phyloP scores from a whole-genome alignment of 2,113 vertebrate genomes.

The Zeus faber region DNA sequence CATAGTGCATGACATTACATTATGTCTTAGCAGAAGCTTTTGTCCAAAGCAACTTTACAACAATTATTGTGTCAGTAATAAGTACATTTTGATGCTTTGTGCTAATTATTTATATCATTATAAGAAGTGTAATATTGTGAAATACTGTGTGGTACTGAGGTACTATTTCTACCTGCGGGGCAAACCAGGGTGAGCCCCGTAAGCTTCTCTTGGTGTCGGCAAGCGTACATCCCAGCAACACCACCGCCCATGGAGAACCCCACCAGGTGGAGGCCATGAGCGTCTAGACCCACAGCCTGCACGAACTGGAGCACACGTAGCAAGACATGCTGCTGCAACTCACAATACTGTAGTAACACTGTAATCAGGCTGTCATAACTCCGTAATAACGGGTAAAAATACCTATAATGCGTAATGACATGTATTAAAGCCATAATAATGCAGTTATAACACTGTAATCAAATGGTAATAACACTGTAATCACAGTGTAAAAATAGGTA shows the following conservation, averaged over 20 bases:
- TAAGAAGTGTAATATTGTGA: not conserved
- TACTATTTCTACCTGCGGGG: constrained; percentile 46
- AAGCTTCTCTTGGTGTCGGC: constrained; percentile 24
- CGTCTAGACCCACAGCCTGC: constrained; percentile 50
- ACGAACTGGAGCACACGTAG: constrained; percentile 50
- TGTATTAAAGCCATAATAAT: too few species aligned
- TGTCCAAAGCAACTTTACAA: too few species aligned
- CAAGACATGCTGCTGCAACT: too few species aligned
- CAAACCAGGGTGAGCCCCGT: constrained; percentile 50
- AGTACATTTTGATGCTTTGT: not conserved
- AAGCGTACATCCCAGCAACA: constrained; percentile 50
- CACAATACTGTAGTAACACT: not conserved
- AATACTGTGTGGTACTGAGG: not conserved
- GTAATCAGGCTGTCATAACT: too few species aligned
- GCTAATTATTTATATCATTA: too few species aligned
- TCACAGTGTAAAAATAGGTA: too few species aligned
- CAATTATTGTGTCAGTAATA: not conserved
- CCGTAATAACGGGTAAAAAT: too few species aligned
- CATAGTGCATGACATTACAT: too few species aligned
- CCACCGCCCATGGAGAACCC: constrained; percentile 64
- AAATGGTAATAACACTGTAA: not conserved
- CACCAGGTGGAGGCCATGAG: constrained; percentile 49
- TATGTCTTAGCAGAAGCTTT: too few species aligned
- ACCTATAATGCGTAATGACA: too few species aligned
- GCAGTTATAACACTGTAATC: too few species aligned